These are phyloP conservation scores for Eurytoma californica DNA, from an alignment of 2,888 invertebrate genomes.

Conservation along the genomic window DNA sequence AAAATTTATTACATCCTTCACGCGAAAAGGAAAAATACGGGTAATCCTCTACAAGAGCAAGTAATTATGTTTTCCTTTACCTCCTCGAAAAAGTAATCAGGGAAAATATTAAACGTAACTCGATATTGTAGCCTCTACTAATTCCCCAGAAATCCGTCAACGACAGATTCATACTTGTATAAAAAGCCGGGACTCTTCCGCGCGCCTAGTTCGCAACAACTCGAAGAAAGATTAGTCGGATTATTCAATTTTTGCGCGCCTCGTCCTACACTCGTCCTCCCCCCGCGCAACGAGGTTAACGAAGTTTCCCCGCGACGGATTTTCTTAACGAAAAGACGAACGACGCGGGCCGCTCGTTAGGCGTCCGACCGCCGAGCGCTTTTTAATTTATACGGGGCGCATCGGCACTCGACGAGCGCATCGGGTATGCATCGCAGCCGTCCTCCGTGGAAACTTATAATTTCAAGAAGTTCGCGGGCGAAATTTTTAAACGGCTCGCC, in stretches of 20 bases:
- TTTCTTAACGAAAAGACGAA: conserved; percentile 25
- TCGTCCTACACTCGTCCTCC: background rate
- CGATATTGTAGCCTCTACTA: too few relatives aligned
- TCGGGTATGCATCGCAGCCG: conserved; percentile 11
- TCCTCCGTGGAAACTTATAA: too few relatives aligned
- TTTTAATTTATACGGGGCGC: conserved; percentile 14
- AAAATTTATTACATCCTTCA: too few relatives aligned
- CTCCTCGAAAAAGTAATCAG: too few relatives aligned
- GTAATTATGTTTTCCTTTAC: too few relatives aligned
- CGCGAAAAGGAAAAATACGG: too few relatives aligned
- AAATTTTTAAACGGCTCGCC: too few relatives aligned
- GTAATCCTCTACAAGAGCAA: too few relatives aligned
- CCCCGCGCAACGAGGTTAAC: conserved; percentile 21
- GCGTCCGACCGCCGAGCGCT: background rate
- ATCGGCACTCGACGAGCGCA: background rate
- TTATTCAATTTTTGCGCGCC: conserved; percentile 22
- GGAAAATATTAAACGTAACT: too few relatives aligned
- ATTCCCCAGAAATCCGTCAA: background rate
- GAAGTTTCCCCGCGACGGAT: conserved; percentile 24
- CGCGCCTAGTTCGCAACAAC: background rate
- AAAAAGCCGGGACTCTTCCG: background rate
- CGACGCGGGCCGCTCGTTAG: conserved; percentile 27
- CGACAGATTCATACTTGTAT: background rate
- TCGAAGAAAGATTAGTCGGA: conserved; percentile 17
- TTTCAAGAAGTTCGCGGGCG: too few relatives aligned